Percentiles rank a stretch among this genome's conserved stretches.
These are phyloP conservation scores for Carcinoscorpius rotundicauda DNA, from an alignment of 1,140 invertebrate species.

Conservation along the genomic window DNA sequence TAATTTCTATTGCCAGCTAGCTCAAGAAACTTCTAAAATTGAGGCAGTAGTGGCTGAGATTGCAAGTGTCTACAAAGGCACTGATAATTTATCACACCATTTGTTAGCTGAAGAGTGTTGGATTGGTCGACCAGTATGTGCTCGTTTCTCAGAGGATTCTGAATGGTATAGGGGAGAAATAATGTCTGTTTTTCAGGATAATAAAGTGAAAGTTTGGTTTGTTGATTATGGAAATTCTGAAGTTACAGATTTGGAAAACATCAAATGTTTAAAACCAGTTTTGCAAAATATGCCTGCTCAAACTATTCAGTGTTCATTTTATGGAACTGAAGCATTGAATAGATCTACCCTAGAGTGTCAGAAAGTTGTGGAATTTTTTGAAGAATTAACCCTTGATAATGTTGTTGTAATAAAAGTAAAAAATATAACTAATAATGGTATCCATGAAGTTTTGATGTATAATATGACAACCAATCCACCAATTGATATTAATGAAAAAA, in stretches of 20 bases:
- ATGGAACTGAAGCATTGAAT: constrained; percentile 36
- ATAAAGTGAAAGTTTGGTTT: constrained; percentile 44
- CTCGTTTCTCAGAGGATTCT: constrained; percentile 51
- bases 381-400: constrained; percentile 6
- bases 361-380: constrained; percentile 4
- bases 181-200: constrained; percentile 37
- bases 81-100: too few species aligned
- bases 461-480: neutral
- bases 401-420: neutral
- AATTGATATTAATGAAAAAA: constrained; percentile 8
- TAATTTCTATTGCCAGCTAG: constrained; percentile 23
- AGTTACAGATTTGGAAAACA: constrained; percentile 29
- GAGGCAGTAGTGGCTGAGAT: constrained; percentile 23
- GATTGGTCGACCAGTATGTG: constrained; percentile 52
- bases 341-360: neutral
- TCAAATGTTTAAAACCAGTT: constrained; percentile 39
- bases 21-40: neutral
- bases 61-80: too few species aligned
- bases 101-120: constrained; percentile 15
- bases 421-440: neutral
- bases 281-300: constrained; percentile 49
- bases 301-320: constrained; percentile 57
- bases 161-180: constrained; percentile 48
- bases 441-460: neutral
- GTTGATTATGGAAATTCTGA: constrained; percentile 65